Evolutionary conservation across 2,888 invertebrate species (phyloP), one percentile per base, ranked within the genome.

Genomic region (Eilema depressum): DNA sequence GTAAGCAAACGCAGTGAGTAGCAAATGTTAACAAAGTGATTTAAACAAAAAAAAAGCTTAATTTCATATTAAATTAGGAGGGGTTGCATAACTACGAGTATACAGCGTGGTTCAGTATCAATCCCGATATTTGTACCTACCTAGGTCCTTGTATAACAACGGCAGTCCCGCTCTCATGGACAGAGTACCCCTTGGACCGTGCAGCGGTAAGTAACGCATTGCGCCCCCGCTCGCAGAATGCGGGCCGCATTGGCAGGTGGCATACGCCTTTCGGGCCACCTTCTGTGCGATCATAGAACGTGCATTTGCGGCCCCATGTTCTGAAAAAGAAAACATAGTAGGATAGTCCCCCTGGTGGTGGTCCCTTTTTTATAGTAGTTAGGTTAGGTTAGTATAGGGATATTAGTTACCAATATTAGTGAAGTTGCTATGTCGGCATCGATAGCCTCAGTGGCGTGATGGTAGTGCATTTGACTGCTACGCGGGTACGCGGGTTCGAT

Each of bases 231-330:
- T 96, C 95, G 91, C 98, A 98, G 93, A 98, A 99, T 0, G 99
- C 97, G 14, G 98, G 98, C 83, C 97, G 97, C 98, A 99, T 98
- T 0, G 99, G 99, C 76, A 99, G 92, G 90, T 99, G 99, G 83
- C 98, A 98, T 12, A 99, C 98, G 25, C 99, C 99, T 67, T 89
- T 89, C 0, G 97, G 96, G 3, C 96, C 96, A 1, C 98, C 97
- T 5, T 82, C 85, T 0, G 92, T 91, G 56, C 86, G 77, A 96
- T 99, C 99, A 92, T 97, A 98, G 91, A 99, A 99, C 0, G 99
- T 98, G 86, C 97, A 97, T 20, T 95, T 90, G 11, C 95, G 93
- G 25, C 92, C 92, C 92, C 94, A 94, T 1, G 95, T 95, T 71
- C 95, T 95, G 74, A 20, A 57, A 33, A 65, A 23, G 0, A 41